Evolutionary conservation across 2,888 invertebrate species (phyloP).

Genomic region (Hedychridium roseum): DNA sequence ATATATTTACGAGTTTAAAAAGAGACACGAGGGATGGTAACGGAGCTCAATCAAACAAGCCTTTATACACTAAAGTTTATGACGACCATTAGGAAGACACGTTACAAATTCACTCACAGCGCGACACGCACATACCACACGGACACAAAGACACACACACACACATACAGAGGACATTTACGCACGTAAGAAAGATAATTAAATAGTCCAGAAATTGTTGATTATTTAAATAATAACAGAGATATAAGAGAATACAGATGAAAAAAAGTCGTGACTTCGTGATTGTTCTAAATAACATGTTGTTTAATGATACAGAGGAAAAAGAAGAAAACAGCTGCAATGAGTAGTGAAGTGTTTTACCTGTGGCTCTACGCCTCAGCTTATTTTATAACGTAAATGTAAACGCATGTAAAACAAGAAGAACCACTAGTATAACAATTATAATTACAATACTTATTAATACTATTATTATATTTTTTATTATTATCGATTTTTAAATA

Average conservation of each 20-base stretch:
- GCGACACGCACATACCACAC: conserved; percentile 5
- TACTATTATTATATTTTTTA: conserved; percentile 46
- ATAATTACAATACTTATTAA: conserved; percentile 47
- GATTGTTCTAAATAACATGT: conserved; percentile 37
- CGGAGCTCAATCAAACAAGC: conserved; percentile 44
- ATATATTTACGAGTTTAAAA: conserved; percentile 35
- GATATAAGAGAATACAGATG: conserved; percentile 34
- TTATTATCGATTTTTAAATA: conserved; percentile 43
- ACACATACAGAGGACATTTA: conserved; percentile 20
- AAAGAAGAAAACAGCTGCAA: conserved; percentile 18
- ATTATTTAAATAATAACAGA: conserved; percentile 49
- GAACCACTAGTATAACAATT: conserved; percentile 48
- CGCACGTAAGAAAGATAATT: conserved; percentile 22
- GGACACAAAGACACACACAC: conserved; percentile 8
- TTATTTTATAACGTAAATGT: conserved; percentile 45
- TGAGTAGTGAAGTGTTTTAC: conserved; percentile 29
- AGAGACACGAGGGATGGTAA: conserved; percentile 16
- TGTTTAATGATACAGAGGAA: conserved; percentile 32
- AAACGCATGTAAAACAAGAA: conserved; percentile 13
- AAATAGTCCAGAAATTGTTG: conserved; percentile 35
- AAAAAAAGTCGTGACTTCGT: conserved; percentile 33
- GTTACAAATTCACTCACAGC: no score
- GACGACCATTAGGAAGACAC: conserved; percentile 21
- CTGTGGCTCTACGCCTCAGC: conserved; percentile 47
- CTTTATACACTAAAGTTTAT: conserved; percentile 35